phyloP scores from a whole-genome alignment of 1,140 invertebrate genomes.

The Pachyrhynchus sulphureomaculatus region DNA sequence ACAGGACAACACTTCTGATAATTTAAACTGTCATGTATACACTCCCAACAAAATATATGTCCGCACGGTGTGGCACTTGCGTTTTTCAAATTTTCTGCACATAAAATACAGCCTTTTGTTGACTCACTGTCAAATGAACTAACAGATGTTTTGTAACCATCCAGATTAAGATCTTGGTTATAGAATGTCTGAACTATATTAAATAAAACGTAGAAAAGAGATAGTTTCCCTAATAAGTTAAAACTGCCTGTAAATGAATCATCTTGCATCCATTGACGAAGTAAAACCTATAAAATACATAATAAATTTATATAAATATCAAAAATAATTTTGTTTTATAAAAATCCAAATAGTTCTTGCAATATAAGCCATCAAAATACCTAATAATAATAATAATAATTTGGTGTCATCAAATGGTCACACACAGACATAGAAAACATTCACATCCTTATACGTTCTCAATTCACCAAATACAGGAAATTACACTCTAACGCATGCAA shows the following conservation, averaged over 20 bases:
- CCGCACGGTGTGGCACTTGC: constrained; percentile 78
- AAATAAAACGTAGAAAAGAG: constrained; percentile 61
- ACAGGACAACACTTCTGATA: constrained; percentile 46
- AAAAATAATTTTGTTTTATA: no score
- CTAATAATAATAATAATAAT: no score
- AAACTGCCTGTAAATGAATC: constrained; percentile 52
- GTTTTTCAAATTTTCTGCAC: constrained; percentile 68
- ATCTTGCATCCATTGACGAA: constrained; percentile 60
- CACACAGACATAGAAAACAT: no score
- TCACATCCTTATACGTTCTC: no score
- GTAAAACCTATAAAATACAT: constrained; percentile 60
- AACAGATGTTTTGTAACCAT: constrained; percentile 2
- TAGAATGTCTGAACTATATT: constrained; percentile 54
- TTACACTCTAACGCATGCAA: no score
- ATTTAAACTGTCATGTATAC: constrained; percentile 52
- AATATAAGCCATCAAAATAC: no score
- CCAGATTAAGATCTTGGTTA: constrained; percentile 41
- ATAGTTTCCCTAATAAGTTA: constrained; percentile 63
- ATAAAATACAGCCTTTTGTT: constrained; percentile 70
- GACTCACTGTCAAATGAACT: constrained; percentile 21
- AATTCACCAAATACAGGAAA: no score
- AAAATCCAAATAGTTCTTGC: no score
- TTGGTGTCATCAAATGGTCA: no score
- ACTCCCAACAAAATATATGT: constrained; percentile 88
- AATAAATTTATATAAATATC: no score